Conservation (phyloP, 2,113 vertebrate genomes). For the Laticauda laticaudata region DNA sequence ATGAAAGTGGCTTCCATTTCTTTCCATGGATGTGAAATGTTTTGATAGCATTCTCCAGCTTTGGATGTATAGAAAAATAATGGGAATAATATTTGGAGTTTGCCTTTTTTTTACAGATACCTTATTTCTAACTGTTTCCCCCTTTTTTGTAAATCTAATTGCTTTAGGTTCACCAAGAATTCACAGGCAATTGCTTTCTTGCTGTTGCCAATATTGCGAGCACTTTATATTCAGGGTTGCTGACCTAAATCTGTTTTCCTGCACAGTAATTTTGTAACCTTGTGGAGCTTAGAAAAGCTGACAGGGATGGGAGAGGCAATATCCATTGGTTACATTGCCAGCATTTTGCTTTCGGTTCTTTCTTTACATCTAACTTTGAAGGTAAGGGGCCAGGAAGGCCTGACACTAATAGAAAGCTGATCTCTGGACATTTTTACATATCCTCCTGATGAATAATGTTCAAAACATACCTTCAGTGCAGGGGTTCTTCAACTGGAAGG, state of each 20-base stretch:
- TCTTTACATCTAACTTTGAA: conserved; percentile 24
- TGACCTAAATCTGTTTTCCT: conserved; percentile 72
- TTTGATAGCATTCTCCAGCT: conserved; percentile 43
- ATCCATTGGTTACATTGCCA: conserved; percentile 35
- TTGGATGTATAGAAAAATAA: conserved; percentile 49
- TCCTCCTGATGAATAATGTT: neutral
- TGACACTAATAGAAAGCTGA: conserved; percentile 9
- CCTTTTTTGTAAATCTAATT: conserved; percentile 71
- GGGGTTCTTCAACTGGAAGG: neutral
- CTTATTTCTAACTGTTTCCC: conserved; percentile 57
- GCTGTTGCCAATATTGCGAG: conserved; percentile 55
- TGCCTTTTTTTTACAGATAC: conserved; percentile 52
- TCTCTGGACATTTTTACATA: neutral
- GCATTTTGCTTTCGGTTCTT: conserved; percentile 37
- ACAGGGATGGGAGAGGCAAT: conserved; percentile 56
- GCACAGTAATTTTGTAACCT: conserved; percentile 50
- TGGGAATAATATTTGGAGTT: conserved; percentile 43
- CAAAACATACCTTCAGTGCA: neutral
- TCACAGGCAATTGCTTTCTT: conserved; percentile 71
- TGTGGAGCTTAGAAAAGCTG: conserved; percentile 60
- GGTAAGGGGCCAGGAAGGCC: neutral
- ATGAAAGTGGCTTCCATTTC: conserved; percentile 56
- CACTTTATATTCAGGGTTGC: conserved; percentile 67
- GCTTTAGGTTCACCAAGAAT: conserved; percentile 69
- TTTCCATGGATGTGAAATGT: conserved; percentile 48